These are phyloP conservation scores for Cydia amplana DNA, from an alignment of 1,140 invertebrate species.

Conservation along the genomic window DNA sequence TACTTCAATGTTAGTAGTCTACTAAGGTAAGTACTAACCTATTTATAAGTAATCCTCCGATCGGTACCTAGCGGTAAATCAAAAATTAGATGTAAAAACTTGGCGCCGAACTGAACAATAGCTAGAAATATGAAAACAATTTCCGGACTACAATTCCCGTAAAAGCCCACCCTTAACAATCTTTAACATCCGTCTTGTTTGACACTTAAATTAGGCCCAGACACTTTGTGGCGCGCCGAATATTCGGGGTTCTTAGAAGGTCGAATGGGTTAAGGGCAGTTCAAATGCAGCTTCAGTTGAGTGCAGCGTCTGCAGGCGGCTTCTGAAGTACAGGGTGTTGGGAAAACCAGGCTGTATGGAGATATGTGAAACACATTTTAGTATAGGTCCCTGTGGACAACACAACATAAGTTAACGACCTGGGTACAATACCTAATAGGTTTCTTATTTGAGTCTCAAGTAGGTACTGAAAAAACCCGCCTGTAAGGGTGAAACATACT, in stretches of 20 bases:
- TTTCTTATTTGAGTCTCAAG: too few relatives aligned
- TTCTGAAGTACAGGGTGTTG: not conserved
- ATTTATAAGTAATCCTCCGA: not conserved
- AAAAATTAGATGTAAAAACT: not conserved
- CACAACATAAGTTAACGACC: too few relatives aligned
- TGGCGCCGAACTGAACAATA: not conserved
- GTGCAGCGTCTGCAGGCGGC: not conserved
- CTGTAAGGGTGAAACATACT: too few relatives aligned
- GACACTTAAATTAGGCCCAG: slow-evolving; percentile 15
- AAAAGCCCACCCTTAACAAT: slow-evolving; percentile 9
- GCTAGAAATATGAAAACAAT: slow-evolving; percentile 25
- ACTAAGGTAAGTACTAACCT: too few relatives aligned
- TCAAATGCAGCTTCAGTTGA: not conserved
- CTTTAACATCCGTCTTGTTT: slow-evolving; percentile 8
- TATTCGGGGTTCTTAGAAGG: slow-evolving; percentile 20
- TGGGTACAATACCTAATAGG: too few relatives aligned
- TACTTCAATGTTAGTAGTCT: too few relatives aligned
- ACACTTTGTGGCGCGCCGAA: slow-evolving; percentile 2
- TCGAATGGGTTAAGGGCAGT: slow-evolving; percentile 21
- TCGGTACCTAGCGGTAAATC: not conserved
- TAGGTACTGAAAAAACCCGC: too few relatives aligned
- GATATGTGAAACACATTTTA: too few relatives aligned
- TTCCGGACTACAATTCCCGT: slow-evolving; percentile 10
- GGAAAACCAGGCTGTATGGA: too few relatives aligned
- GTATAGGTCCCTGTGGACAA: too few relatives aligned